Evolutionary conservation across 2,797 vertebrate species (phyloP), one percentile per base, ranked within the genome.

Genomic region (Cossypha polioptera): DNA sequence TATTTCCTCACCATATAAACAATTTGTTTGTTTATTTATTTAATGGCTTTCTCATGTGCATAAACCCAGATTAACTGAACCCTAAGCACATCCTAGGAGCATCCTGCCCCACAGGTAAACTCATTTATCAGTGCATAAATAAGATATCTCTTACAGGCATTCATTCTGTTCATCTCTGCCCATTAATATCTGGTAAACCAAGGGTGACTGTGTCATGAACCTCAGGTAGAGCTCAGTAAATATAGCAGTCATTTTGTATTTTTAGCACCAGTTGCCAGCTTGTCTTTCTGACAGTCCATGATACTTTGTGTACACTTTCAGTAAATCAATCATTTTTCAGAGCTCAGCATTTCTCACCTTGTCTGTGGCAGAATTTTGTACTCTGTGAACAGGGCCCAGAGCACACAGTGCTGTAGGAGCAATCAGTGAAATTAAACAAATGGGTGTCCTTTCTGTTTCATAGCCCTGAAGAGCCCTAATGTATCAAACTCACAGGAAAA

Each of bases 401-500:
- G 54, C 28, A 67, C 29, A 0, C 0, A 0, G 33, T 17, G 4
- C 43, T 66, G 10, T 20, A 38, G 50, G n/a, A 53, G 33, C 61
- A 31, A 36, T 45, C 28, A 16, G 16, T n/a, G 38, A 78, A 69
- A 36, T 43, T 71, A 68, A 31, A 13, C 25, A 62, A 77, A 73
- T 28, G 16, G 31, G 2, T 59, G 40, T 76, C 42, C 63, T 91
- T 71, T 81, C 35, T 55, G 12, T 73, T 74, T 59, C 10, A 2
- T 54, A 62, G 48, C 45, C 77, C 75, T 84, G 40, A 79, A 81
- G 42, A 92, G 61, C 62, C 25, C 5, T 80, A 73, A 84, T 76
- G 51, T 42, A 40, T 89, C 81, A 86, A 54, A 88, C 47, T 78
- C 72, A 57, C 65, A 86, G 86, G 78, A 94, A 95, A 94, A 71